Evolutionary conservation across 2,113 vertebrate genomes (phyloP).

Genomic region (Misgurnus anguillicaudatus): DNA sequence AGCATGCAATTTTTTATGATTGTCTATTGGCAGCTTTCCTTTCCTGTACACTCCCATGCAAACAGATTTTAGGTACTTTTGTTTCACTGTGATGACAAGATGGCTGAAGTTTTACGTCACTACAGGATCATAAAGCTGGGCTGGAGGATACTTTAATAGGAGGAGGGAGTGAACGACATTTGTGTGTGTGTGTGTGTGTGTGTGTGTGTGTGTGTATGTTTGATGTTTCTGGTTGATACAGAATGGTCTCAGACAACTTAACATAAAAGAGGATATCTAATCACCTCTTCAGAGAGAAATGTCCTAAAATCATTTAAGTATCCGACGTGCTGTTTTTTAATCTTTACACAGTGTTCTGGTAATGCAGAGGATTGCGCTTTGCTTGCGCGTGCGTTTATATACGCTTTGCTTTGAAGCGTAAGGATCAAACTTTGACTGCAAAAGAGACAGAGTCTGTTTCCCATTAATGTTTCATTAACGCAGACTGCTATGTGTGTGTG

Average conservation of each 20-base stretch:
- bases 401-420: slow-evolving; percentile 35
- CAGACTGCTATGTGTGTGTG: slow-evolving; percentile 6
- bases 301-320: slow-evolving; percentile 21
- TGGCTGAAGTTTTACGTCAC: not conserved
- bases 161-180: slow-evolving; percentile 11
- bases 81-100: not conserved
- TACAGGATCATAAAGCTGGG: not conserved
- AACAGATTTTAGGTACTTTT: not conserved
- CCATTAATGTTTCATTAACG: slow-evolving; percentile 45
- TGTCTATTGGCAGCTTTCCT: not conserved
- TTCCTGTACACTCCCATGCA: not conserved
- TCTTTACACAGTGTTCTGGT: slow-evolving; percentile 36
- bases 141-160: not conserved
- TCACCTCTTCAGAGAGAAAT: slow-evolving; percentile 38
- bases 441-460: slow-evolving; percentile 28
- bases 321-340: slow-evolving; percentile 4
- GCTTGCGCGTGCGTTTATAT: slow-evolving; percentile 10
- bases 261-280: slow-evolving; percentile 32
- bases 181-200: not conserved
- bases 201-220: not conserved
- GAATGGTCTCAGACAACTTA: not conserved
- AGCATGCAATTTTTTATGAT: too few species aligned
- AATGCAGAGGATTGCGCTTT: slow-evolving; percentile 27
- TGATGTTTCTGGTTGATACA: slow-evolving; percentile 30
- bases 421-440: slow-evolving; percentile 42